Evolutionary conservation across 2,797 vertebrate species (phyloP), one percentile per base, ranked within the genome.

Genomic region (Enteromius viviparus): DNA sequence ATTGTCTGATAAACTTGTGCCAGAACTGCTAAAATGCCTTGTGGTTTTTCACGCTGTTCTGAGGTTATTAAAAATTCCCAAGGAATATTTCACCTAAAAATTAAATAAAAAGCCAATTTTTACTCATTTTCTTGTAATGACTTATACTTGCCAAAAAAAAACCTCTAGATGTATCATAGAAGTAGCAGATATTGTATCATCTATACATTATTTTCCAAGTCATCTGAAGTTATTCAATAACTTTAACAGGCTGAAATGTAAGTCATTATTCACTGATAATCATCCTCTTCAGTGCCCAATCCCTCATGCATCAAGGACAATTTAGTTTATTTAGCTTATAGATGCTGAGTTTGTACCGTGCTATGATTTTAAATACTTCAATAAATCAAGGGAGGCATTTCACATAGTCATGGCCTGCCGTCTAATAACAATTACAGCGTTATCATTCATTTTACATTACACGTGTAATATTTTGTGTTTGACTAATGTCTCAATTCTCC

Each of bases 1-100:
- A 87, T 89, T 40, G 21, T 58, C 26, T 17, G 77, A 87, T 91
- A 88, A 91, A 86, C 85, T 87, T 86, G 75, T 83, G 70, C 29
- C 21, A 58, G 47, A 84, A 85, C 58, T 62, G 58, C 76, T 64
- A 78, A 69, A 82, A 79, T 81, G 85, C 62, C 71, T 86, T 80
- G 53, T 15, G 80, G 84, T 71, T 14, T 78, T 85, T 78, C 65
- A 80, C 81, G 86, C 88, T 51, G 62, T 70, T 60, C 51, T 14
- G 51, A 84, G 34, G n/a, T 79, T 37, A 80, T 83, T 84, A 34
- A 77, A 77, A 87, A 84, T 58, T 40, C 4, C 55, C 45, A 86
- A 72, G 21, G 3, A 76, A 76, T 76, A 42, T 76, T 0, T 76
- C 14, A 21, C 0, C 55, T 15, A 19, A 76, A 76, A 37, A 60